Base-by-base conservation (phyloP, 23 tunicate genomes). In the Trididemnum clinides region DNA sequence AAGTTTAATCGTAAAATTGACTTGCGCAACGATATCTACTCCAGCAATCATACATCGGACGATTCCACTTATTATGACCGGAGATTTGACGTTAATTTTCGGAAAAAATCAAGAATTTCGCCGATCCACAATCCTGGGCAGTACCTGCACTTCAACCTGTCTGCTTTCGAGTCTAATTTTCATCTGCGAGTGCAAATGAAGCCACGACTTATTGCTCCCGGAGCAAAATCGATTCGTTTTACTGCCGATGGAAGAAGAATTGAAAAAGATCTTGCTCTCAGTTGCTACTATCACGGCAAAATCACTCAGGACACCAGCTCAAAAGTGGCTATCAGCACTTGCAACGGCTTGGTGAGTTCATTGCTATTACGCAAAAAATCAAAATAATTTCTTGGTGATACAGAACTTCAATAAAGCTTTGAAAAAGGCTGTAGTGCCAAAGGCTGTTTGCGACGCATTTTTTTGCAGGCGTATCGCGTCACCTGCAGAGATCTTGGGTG, bases 281-380 rank as follows among this genome's bases (percentile, higher is more conserved):
- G 64, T 2, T 74, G 89, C 39, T 39, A 87, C 30, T 86, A 38
- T 82, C 51, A 64, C 28, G 96, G 96, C 27, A 78, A 80, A 80
- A 50, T 86, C 19, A 5, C 76, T 23, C 78, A 77, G 6, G 44
- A 50, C 4, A 38, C 87, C 25, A 31, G 21, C 12, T 75, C 88
- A 18, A 87, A 64, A 33, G 96, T 91, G 5, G 96, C 96, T 20
- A 72, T 91, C 71, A 91, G 91, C 71, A 91, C 76, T 50, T 85
- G 87, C 84, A 39, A 81, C 21, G 96, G 96, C 39, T 85, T 91
- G 85, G 96, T 91, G 39, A 86, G 96, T 64, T 62, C 27, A 12
- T 12, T 62, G 27, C 18, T 62, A 44, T 44, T 44, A n/a, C n/a
- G n/a, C n/a, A n/a, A n/a, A n/a, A n/a, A n/a, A n/a, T n/a, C n/a